Percentiles rank a stretch among this genome's conserved stretches.
These are phyloP conservation scores for Lepus townsendii DNA, from an alignment of 2,797 vertebrate species.

Conservation along the genomic window DNA sequence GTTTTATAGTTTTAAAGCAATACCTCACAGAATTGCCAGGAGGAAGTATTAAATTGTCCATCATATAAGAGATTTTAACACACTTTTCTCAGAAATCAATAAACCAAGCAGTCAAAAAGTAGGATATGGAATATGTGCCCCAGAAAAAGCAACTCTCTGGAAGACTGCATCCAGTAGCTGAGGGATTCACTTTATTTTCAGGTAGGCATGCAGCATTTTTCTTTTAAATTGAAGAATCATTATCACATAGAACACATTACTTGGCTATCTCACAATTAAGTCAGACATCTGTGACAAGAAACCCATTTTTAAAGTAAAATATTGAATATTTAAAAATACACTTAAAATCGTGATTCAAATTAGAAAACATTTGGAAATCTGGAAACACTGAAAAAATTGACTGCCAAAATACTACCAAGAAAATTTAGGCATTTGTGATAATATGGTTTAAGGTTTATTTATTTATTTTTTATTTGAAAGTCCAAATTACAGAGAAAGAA, in stretches of 20 bases:
- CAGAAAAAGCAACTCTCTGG: background rate
- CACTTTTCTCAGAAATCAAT: background rate
- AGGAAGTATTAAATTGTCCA: background rate
- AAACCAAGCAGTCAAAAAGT: background rate
- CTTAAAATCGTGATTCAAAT: background rate
- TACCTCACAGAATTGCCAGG: background rate
- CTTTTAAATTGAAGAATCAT: background rate
- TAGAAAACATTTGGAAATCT: background rate
- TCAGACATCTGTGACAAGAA: background rate
- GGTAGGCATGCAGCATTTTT: background rate
- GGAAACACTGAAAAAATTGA: background rate
- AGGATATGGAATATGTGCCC: background rate
- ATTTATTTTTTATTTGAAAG: too few species aligned
- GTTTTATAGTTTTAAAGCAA: constrained; percentile 4
- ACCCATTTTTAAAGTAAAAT: background rate
- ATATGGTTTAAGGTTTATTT: background rate
- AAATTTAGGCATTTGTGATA: background rate
- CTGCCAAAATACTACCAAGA: background rate
- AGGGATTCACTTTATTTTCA: background rate
- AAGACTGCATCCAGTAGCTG: background rate
- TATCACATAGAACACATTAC: background rate
- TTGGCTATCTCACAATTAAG: background rate
- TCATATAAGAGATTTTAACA: background rate
- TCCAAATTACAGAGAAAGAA: too few species aligned
- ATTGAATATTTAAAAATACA: background rate